Percentiles rank a stretch among this genome's conserved stretches.
These are phyloP conservation scores for Cirrhinus molitorella DNA, from an alignment of 2,797 vertebrate genomes.

Conservation along the genomic window DNA sequence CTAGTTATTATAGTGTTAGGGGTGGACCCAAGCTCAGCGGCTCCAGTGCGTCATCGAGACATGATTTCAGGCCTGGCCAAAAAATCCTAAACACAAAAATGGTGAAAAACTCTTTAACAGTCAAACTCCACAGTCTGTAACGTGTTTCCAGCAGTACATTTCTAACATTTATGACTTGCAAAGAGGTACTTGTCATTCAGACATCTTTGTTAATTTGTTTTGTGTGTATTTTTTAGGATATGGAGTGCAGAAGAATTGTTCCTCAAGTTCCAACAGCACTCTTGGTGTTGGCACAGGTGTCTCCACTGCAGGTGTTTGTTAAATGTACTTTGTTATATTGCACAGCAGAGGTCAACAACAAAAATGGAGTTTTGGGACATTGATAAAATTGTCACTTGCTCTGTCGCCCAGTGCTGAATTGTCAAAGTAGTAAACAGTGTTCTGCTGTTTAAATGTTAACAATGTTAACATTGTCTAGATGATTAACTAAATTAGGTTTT, in stretches of 20 bases:
- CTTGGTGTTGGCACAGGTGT: conserved; percentile 77
- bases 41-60: too few species aligned
- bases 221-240: conserved; percentile 80
- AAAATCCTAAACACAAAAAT: too few species aligned
- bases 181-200: conserved; percentile 75
- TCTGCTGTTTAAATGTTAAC: not conserved
- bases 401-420: not conserved
- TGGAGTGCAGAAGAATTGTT: conserved; percentile 89
- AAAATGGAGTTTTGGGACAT: not conserved
- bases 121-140: too few species aligned
- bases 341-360: not conserved
- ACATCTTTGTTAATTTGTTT: conserved; percentile 23
- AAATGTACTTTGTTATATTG: not conserved
- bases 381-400: not conserved
- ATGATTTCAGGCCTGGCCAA: too few species aligned
- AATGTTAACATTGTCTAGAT: too few species aligned
- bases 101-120: too few species aligned
- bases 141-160: too few species aligned
- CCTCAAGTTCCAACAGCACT: conserved; percentile 74
- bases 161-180: conserved; percentile 55
- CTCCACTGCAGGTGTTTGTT: conserved; percentile 80
- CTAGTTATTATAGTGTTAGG: too few species aligned
- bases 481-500: not conserved
- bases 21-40: too few species aligned
- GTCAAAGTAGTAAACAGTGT: not conserved